Conservation (phyloP, 53 echinoderm and acorn worm genomes). For the Zoroaster sp. region DNA sequence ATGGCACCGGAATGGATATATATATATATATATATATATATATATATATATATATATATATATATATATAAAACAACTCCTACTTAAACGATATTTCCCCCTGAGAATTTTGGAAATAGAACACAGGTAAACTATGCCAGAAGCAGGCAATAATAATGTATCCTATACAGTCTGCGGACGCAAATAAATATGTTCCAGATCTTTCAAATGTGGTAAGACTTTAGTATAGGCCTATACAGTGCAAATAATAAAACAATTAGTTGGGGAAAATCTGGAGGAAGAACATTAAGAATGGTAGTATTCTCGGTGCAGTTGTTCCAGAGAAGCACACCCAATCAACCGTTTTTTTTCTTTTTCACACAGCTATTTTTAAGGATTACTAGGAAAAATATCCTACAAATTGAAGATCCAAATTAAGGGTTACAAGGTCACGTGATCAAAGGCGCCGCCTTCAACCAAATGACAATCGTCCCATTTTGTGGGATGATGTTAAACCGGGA, state of each 20-base stretch:
- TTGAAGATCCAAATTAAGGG: no score
- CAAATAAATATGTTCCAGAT: not conserved
- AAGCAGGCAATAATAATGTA: not conserved
- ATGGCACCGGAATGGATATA: not conserved
- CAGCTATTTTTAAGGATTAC: not conserved
- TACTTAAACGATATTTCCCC: not conserved
- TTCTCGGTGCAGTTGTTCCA: no score
- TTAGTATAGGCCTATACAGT: no score
- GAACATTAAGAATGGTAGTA: no score
- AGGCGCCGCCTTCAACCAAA: no score
- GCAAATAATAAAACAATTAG: no score
- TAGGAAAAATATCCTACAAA: no score
- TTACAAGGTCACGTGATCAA: no score
- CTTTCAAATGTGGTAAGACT: not conserved
- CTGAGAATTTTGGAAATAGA: not conserved
- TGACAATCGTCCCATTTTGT: not conserved
- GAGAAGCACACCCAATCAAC: no score
- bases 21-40: no score
- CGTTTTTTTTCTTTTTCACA: not conserved
- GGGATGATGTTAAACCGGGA: not conserved
- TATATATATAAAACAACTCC: slow-evolving; percentile 29
- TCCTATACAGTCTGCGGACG: not conserved
- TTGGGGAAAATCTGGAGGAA: no score
- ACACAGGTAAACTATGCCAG: not conserved
- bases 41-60: no score